Evolutionary conservation across 2,888 invertebrate genomes (phyloP), one percentile per base, ranked within the genome.

Genomic region (Aporophyla nigra): DNA sequence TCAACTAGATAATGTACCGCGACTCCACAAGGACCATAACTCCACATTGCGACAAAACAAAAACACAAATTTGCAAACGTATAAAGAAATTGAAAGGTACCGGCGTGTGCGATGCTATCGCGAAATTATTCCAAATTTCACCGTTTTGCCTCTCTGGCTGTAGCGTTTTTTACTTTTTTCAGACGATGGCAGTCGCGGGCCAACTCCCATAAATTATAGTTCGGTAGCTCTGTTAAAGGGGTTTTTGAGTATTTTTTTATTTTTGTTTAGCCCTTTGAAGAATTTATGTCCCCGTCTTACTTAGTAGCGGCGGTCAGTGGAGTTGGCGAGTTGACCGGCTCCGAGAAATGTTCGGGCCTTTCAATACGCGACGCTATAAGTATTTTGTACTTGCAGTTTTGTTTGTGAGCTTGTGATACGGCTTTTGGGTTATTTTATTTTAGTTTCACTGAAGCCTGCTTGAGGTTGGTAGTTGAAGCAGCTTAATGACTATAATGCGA

Each of bases 71-170:
- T 94, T 94, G 94, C 95, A 94, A 95, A 95, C 93, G 93, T 92
- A 93, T 94, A 94, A 94, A 95, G 94, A 94, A 94, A 96, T 94
- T 94, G 95, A 95, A 95, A 95, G 95, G 95, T 93, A 95, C 95
- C 95, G 94, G 93, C 92, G 88, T 91, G 91, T 91, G 88, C 93
- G 96, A 96, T 96, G 93, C 92, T 96, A 96, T 96, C 96, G 94
- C 93, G 90, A 96, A 96, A 96, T 96, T 95, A 96, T 96, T 96
- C 96, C 96, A 95, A 96, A 96, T 96, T 96, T 96, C 96, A 95
- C 96, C 96, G 93, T 96, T 96, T 96, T 94, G 96, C 95, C 86
- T 85, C 86, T 84, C 87, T 74, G 78, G 86, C 86, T 90, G 86
- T 88, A 88, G 88, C 87, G 91, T 93, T 93, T 94, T 92, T 89